Percentiles rank a stretch among this genome's conserved stretches.
Evolutionary conservation across 2,113 vertebrate species (phyloP).

Genomic region (Apodemus speciosus): DNA sequence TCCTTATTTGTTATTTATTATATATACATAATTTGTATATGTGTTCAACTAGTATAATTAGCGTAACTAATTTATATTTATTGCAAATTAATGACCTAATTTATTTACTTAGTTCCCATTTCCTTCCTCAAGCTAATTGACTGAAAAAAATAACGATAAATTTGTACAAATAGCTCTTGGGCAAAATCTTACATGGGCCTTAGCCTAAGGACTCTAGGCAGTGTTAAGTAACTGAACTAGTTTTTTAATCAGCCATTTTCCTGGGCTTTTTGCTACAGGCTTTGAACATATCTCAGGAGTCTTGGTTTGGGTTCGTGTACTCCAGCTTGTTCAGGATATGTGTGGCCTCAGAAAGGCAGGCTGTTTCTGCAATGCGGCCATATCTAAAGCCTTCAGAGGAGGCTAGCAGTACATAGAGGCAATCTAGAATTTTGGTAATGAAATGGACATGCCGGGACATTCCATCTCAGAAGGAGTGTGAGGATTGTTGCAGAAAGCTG

Average conservation of each 20-base stretch:
- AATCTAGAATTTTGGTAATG: background rate
- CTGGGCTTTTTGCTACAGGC: background rate
- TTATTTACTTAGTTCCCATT: constrained; percentile 72
- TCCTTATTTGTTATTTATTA: constrained; percentile 55
- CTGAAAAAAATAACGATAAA: constrained; percentile 72
- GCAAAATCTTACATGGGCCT: constrained; percentile 57
- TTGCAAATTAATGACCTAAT: constrained; percentile 69
- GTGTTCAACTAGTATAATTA: constrained; percentile 60
- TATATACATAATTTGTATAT: constrained; percentile 52
- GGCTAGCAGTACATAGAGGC: background rate
- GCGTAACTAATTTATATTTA: constrained; percentile 73
- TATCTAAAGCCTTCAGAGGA: background rate
- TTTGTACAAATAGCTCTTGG: constrained; percentile 70
- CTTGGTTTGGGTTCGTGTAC: background rate
- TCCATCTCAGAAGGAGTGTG: background rate
- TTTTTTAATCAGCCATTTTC: background rate
- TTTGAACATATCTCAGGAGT: background rate
- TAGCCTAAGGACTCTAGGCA: constrained; percentile 32
- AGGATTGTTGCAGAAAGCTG: background rate
- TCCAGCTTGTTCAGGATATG: background rate
- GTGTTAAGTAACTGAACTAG: background rate
- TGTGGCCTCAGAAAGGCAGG: background rate
- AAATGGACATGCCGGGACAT: background rate
- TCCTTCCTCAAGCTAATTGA: constrained; percentile 68
- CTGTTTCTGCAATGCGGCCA: background rate